Base-by-base conservation (phyloP, 2,113 vertebrate species). In the Toxotes jaculatrix region DNA sequence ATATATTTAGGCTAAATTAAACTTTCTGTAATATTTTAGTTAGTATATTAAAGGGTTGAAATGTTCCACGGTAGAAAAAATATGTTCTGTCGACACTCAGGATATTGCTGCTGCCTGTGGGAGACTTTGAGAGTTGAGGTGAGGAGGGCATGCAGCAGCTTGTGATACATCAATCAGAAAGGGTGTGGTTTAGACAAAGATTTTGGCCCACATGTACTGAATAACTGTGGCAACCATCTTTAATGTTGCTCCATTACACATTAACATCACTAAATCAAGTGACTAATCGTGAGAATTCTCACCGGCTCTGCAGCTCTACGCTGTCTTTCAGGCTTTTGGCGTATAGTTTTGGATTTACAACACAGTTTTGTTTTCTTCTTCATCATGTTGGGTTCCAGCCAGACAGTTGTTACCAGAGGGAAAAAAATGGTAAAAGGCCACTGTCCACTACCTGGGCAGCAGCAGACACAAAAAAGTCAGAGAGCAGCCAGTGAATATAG, bases 151-250 rank as follows among this genome's bases (percentile, higher is more conserved):
- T 89, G 90, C 82, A 84, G 79, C 31, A 51, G 82, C 90, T 87
- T 83, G 88, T 85, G 78, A 19, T 38, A 8, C 49, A 75, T 70
- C 85, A 67, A 66, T 85, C 78, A 82, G 17, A 74, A 36, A 61
- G 87, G 87, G 87, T 77, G 87, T 90, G 90, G 88, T 74, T 82
- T 63, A 45, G 23, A 77, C 78, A 82, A 74, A 79, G 83, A 57
- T 13, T 85, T 80, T 61, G 59, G 63, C 53, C 72, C 51, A 74
- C 83, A 87, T 77, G 78, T 66, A 64, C 43, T 32, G 49, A 80
- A 83, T 81, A 84, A 67, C 64, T 74, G 36, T 43, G 53, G 34
- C n/a, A 43, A n/a, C 38, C 27, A 34, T 13, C 32, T 21, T 69
- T 16, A 42, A 12, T 2, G 14, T 38, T 27, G 61, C 8, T 56